A percentile compares a stretch with the other conserved stretches of the same genome.
Evolutionary conservation across 2,888 invertebrate genomes (phyloP).

Genomic region (Crossocerus cetratus): DNA sequence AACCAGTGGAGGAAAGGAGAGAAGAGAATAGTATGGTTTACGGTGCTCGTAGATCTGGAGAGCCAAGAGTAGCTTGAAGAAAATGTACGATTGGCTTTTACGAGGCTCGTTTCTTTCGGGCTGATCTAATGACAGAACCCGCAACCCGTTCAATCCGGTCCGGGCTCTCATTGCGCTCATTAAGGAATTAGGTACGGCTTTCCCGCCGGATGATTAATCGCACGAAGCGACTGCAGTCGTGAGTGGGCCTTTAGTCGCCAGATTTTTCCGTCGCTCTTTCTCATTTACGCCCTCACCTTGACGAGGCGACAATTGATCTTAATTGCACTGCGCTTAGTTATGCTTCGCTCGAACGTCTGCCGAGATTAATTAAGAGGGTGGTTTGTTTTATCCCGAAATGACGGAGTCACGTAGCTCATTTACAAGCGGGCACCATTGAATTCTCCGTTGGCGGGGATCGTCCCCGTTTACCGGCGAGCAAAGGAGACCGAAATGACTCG

Average conservation of each 20-base stretch:
- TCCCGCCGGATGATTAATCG: constrained; percentile 35
- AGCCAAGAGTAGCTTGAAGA: too few species aligned
- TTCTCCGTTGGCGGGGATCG: too few species aligned
- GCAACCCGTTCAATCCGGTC: background rate
- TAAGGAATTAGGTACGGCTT: constrained; percentile 32
- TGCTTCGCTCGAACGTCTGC: too few species aligned
- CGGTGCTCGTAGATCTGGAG: too few species aligned
- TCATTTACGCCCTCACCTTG: constrained; percentile 1
- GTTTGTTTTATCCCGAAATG: too few species aligned
- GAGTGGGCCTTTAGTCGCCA: constrained; percentile 27
- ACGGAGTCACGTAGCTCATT: too few species aligned
- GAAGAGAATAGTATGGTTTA: too few species aligned
- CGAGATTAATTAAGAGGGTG: too few species aligned
- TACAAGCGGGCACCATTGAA: too few species aligned
- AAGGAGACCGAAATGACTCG: background rate
- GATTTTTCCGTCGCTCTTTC: constrained; percentile 10
- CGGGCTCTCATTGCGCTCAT: constrained; percentile 26
- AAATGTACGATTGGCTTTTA: background rate
- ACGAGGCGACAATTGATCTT: too few species aligned
- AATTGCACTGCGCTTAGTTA: too few species aligned
- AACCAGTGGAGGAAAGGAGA: too few species aligned
- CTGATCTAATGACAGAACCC: constrained; percentile 5
- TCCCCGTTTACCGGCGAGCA: background rate
- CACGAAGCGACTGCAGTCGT: constrained; percentile 9
- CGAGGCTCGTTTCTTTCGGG: constrained; percentile 1